Base-by-base conservation (phyloP, 2,797 vertebrate species). In the Acipenser transmontanus region DNA sequence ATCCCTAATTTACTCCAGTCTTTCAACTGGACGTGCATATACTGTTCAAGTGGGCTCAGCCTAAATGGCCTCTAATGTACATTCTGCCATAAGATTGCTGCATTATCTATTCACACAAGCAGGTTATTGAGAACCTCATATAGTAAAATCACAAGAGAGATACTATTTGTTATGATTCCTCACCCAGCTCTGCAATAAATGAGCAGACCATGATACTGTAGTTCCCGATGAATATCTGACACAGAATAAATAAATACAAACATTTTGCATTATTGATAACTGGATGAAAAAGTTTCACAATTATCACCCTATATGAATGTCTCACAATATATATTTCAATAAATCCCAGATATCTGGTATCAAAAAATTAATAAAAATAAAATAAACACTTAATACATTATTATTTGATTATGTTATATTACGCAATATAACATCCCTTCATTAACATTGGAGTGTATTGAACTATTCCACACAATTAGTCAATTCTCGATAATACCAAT, bases 1-100 rank as follows among this genome's bases (percentile, higher is more conserved):
- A 78, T 72, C 69, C 79, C 62, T 62, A 68, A 59, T 67, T 68
- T n/a, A 17, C 59, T 72, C 73, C 71, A 59, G 70, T 76, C 75
- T 78, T 74, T 73, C 71, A 73, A 75, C 69, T 64, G 68, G 34
- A 56, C 67, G 71, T 48, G 63, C 70, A 74, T 65, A 74, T 66
- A 80, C 59, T 65, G 72, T 73, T 60, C 62, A 51, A 67, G 34
- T 76, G 66, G 68, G 63, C 69, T 59, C 50, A 12, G 10, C 62
- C 57, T 69, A 63, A 50, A 4, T 61, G 68, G 34, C 34, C 34
- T 34, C 4, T 61, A 72, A 77, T 69, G 34, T 69, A 34, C 2
- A 57, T 11, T 11, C 7, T 57, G 9, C 54, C 12, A n/a, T 57
- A 13, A n/a, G 14, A 57, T 57, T 57, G 54, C 12, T 11, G 14